Base-by-base conservation (phyloP, 1,140 invertebrate genomes). In the Microplitis mediator region DNA sequence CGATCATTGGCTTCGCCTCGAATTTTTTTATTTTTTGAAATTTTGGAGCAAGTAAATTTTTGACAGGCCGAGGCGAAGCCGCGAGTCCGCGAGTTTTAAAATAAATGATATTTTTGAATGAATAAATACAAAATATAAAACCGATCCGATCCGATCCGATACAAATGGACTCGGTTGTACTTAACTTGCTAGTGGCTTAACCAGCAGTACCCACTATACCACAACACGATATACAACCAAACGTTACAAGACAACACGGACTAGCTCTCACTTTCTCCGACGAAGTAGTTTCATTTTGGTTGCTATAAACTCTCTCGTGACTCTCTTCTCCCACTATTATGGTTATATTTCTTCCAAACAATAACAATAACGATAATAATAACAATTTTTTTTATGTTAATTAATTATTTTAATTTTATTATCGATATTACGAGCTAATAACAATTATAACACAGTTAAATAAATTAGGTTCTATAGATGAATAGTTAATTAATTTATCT, bases 211-310 rank as follows among this genome's bases (percentile, higher is more conserved):
- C 14, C 23, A 73, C 52, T 76, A 75, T 79, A 82, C 77, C 79
- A 79, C 56, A 58, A 45, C 39, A 79, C 77, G 81, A 79, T 82
- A 82, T 84, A 50, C 79, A 78, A 78, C 81, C 73, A 76, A 75
- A 73, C 79, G 80, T 76, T 72, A 81, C 77, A 78, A 81, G 77
- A 76, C 77, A 72, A 78, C 79, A 76, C 80, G 75, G 76, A 77
- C 77, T 81, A 77, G 80, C 84, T 84, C 84, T 86, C 84, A 86
- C 85, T 86, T 86, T 86, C 85, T 86, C 85, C 80, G 75, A 74
- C 79, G 39, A 78, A 80, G 82, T 84, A 85, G 83, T 85, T 85
- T 85, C 85, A 84, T 85, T 85, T 85, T 78, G 79, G 80, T 83
- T 81, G 75, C 78, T 84, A 83, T 45, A 84, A 85, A 84, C 83